Conservation (phyloP, 2,113 vertebrate genomes). For the human region GRCh38 chrX:96699501-96700000, state of each 20-base stretch:
- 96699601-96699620: background rate
- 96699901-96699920: slow-evolving; percentile 19
- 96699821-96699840: background rate
- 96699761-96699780: slow-evolving; percentile 13
- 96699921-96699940: slow-evolving; percentile 19
- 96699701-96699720: background rate
- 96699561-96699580: background rate
- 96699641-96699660: slow-evolving; percentile 4
- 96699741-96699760: slow-evolving; percentile 14
- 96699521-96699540: background rate
- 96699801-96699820: background rate
- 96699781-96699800: slow-evolving; percentile 48
- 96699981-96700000: background rate
- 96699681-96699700: background rate
- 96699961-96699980: background rate
- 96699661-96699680: background rate
- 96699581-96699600: background rate
- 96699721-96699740: slow-evolving; percentile 1
- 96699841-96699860: slow-evolving; percentile 21
- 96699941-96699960: background rate
- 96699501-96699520: background rate
- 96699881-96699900: slow-evolving; percentile 8
- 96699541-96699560: background rate
- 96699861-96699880: slow-evolving; percentile 12
- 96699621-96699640: background rate